These are phyloP conservation scores for Tiliqua scincoides DNA, from an alignment of 2,113 vertebrate species.

Conservation along the genomic window DNA sequence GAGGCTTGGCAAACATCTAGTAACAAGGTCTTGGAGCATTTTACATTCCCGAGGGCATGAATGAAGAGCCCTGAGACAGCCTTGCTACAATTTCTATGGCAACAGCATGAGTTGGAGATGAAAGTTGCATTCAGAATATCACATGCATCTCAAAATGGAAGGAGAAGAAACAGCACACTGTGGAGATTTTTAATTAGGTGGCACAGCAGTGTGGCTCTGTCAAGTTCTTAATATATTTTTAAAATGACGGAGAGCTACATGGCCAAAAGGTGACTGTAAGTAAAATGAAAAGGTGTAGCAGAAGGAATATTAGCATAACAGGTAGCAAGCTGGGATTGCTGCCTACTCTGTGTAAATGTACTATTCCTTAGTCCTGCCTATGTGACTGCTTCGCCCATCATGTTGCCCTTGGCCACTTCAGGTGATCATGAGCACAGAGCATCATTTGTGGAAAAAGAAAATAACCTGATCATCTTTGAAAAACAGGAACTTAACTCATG, in stretches of 20 bases:
- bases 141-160: slow-evolving; percentile 29
- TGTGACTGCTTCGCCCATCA: background rate
- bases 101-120: slow-evolving; percentile 54
- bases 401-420: background rate
- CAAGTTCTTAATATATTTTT: slow-evolving; percentile 7
- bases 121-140: slow-evolving; percentile 56
- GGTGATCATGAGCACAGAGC: background rate
- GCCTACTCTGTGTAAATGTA: background rate
- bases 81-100: slow-evolving; percentile 61
- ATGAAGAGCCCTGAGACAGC: slow-evolving; percentile 37
- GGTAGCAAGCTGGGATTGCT: background rate
- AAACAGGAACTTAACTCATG: background rate
- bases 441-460: background rate
- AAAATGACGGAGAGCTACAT: background rate
- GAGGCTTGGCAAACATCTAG: slow-evolving; percentile 16
- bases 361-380: background rate
- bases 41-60: slow-evolving; percentile 34
- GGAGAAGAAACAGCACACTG: background rate
- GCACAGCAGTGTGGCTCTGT: background rate
- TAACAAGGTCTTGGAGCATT: slow-evolving; percentile 26
- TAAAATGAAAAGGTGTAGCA: slow-evolving; percentile 5
- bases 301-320: background rate
- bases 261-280: background rate
- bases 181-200: slow-evolving; percentile 23
- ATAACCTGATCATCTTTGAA: too few species aligned